Evolutionary conservation across 2,797 vertebrate genomes (phyloP).

Genomic region (Anabas testudineus): DNA sequence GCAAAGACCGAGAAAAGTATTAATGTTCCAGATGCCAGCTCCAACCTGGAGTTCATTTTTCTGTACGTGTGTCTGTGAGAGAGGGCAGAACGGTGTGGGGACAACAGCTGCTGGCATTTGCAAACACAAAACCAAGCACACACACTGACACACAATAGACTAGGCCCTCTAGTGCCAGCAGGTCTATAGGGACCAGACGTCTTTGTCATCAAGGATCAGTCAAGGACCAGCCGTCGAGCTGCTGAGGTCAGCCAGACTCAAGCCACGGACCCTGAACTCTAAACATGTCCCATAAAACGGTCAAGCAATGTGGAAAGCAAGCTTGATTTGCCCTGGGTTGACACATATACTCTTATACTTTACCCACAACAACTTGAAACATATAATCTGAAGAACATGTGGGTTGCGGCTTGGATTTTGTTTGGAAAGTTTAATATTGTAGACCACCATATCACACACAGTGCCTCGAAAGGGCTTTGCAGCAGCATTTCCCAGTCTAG

Average conservation of each 20-base stretch:
- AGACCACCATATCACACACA: conserved; percentile 6
- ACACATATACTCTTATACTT: background rate
- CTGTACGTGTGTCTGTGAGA: conserved; percentile 42
- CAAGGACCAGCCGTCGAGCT: conserved; percentile 48
- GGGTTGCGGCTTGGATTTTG: background rate
- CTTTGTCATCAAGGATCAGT: conserved; percentile 46
- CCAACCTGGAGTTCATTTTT: conserved; percentile 52
- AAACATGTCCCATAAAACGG: conserved; percentile 39
- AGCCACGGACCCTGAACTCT: conserved; percentile 29
- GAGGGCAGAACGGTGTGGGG: conserved; percentile 37
- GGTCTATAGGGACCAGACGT: conserved; percentile 61
- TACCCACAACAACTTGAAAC: background rate
- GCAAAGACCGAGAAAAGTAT: conserved; percentile 37
- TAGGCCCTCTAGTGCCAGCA: conserved; percentile 23
- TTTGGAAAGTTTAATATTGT: background rate
- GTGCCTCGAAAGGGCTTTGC: conserved; percentile 1
- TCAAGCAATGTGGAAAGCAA: conserved; percentile 11
- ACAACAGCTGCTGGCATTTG: conserved; percentile 66
- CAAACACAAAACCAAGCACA: conserved; percentile 31
- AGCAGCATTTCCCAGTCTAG: conserved; percentile 6
- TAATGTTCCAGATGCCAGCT: conserved; percentile 55
- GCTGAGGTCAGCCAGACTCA: conserved; percentile 17
- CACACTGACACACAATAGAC: conserved; percentile 36
- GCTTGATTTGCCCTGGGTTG: background rate
- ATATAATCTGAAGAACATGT: background rate